Evolutionary conservation across 2,797 vertebrate species (phyloP), one percentile per base, ranked within the genome.

Genomic region (Coregonus sp.): DNA sequence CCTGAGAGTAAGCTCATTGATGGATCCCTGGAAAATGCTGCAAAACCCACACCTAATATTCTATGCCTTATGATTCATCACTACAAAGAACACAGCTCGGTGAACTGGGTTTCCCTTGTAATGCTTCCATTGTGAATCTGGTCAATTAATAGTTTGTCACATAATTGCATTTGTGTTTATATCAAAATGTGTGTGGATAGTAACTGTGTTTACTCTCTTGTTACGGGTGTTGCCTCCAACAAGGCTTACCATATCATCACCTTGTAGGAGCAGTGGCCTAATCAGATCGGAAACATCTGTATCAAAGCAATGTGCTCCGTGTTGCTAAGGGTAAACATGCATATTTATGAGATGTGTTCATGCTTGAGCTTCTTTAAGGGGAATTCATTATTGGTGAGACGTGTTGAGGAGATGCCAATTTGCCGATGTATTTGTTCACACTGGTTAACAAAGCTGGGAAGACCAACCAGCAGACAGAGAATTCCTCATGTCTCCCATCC

Each of bases 401-500:
- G 72, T 67, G 80, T 66, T 82, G 78, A 78, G 52, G 75, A 79
- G 75, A 70, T 71, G 73, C 75, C 63, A 61, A 75, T 54, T 67
- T 81, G 54, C 33, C 78, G 75, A 76, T 81, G 59, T 84, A 77
- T 81, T 84, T 79, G 78, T 79, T 80, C 70, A 33, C 71, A 54
- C 75, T 76, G 75, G 74, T 81, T 81, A 87, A 87, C 82, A 87
- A 82, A 85, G 80, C 83, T 85, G 86, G 80, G 69, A 84, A 80
- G 76, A 59, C 56, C 56, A 59, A 59, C 18, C 50, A 61, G 47
- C 59, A 11, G 40, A 33, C 2, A 63, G 77, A 68, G 47, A n/a
- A 69, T 68, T 31, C 67, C 29, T 67, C 37, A 18, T 47, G 33
- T n/a, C 31, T 40, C 61, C 33, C 56, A 20, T 67, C 65, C 14